Evolutionary conservation across 2,113 vertebrate genomes (phyloP).

Genomic region (Spheniscus mendiculus): DNA sequence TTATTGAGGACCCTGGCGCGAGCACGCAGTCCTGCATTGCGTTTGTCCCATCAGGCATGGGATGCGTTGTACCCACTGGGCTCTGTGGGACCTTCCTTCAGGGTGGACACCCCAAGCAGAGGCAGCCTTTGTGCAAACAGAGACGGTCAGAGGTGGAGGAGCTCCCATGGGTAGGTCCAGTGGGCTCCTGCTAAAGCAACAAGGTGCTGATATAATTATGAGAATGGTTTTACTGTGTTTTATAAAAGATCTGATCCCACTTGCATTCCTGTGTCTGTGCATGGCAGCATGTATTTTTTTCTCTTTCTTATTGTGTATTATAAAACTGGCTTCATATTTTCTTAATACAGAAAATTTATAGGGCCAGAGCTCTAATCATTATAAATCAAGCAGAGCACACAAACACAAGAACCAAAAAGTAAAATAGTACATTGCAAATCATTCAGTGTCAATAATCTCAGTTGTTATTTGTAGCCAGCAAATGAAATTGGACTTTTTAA

Average conservation of each 20-base stretch:
- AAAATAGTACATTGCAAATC: slow-evolving; percentile 18
- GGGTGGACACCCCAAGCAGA: neutral
- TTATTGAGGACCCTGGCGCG: accelerated
- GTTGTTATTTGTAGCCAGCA: slow-evolving; percentile 40
- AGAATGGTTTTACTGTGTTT: neutral
- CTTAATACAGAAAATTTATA: slow-evolving; percentile 2
- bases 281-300: neutral
- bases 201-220: neutral
- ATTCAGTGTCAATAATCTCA: slow-evolving; percentile 42
- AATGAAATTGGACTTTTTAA: slow-evolving; percentile 64
- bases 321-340: neutral
- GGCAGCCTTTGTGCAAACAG: neutral
- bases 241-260: neutral
- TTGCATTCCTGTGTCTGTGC: neutral
- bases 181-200: neutral
- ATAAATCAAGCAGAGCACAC: slow-evolving; percentile 11
- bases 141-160: neutral
- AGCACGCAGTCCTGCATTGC: accelerated
- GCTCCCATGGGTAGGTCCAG: neutral
- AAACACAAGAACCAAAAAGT: neutral
- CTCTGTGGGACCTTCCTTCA: neutral
- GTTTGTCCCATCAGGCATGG: neutral
- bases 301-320: neutral
- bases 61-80: accelerated
- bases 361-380: neutral